Percentiles rank a stretch among this genome's conserved stretches.
These are phyloP conservation scores for Tyrannus savana DNA, from an alignment of 2,113 vertebrate genomes.

Conservation along the genomic window DNA sequence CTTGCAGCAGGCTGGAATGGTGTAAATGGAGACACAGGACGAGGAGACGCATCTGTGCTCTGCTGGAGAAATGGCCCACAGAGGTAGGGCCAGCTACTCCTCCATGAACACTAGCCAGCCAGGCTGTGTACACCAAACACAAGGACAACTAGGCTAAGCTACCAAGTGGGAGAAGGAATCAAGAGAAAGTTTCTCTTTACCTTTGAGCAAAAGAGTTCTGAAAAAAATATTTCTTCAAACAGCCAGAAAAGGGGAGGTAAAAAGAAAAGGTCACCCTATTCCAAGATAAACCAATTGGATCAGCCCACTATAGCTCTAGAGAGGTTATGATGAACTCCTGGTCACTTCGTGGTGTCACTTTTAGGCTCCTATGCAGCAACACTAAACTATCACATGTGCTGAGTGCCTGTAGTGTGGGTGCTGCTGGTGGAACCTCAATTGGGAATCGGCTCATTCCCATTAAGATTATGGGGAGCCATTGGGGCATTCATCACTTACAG, in stretches of 20 bases:
- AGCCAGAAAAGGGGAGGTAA: neutral
- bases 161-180: neutral
- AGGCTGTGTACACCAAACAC: rapidly evolving
- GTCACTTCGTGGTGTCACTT: neutral
- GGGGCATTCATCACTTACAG: rapidly evolving
- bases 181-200: neutral
- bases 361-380: neutral
- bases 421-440: neutral
- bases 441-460: neutral
- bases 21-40: neutral
- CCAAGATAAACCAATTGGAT: neutral
- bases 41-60: neutral
- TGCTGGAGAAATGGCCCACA: neutral
- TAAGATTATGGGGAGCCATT: neutral
- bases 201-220: neutral
- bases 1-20: neutral
- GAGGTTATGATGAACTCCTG: neutral
- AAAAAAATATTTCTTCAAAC: neutral
- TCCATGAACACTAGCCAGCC: neutral
- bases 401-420: neutral
- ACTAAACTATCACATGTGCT: neutral
- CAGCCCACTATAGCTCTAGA: neutral
- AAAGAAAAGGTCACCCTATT: neutral
- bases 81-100: neutral
- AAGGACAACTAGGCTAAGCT: neutral